Base-by-base conservation (phyloP, 2,797 vertebrate genomes). In the Chaetophractus vellerosus region DNA sequence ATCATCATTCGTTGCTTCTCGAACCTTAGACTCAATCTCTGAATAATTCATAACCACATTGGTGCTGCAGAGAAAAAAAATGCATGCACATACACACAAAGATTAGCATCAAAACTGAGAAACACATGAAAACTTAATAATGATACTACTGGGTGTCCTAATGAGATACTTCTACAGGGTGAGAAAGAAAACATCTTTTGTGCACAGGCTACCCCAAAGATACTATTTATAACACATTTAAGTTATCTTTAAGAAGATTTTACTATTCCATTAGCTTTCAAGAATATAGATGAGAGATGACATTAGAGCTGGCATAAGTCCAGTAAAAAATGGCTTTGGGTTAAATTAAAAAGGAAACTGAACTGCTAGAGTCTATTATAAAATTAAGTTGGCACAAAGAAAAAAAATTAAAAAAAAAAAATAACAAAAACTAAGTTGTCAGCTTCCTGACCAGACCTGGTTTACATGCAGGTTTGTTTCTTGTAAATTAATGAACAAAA, bases 31-130 rank as follows among this genome's bases (percentile, higher is more conserved):
- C 98, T 99, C 99, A 14, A 99, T 99, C 98, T 99, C 99, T 96
- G 99, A 99, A 98, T 99, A 99, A 99, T 99, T 99, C 99, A 99
- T 99, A 98, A 99, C 99, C 98, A 99, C 99, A 96, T 99, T 99
- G 99, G 99, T 99, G 98, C 99, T 99, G 98, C 95, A 98, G 95
- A 98, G 96, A 81, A 98, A 97, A 96, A 94, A 97, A 98, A 97
- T 93, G 97, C 97, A 89, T 59, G 76, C 68, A 98, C 91, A 98
- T 96, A 98, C 93, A 95, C 98, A 98, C 96, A 98, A 98, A 98
- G 98, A 99, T 99, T 98, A 99, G 98, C 98, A 98, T 98, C 98
- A 98, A 98, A 98, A 98, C 98, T 98, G 98, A 98, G 98, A 98
- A 98, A 98, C 98, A 98, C 98, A 98, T 98, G 98, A 98, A 98